Conservation (phyloP, 92 coral and sea anemone genomes). For the Diadumene lineata region DNA sequence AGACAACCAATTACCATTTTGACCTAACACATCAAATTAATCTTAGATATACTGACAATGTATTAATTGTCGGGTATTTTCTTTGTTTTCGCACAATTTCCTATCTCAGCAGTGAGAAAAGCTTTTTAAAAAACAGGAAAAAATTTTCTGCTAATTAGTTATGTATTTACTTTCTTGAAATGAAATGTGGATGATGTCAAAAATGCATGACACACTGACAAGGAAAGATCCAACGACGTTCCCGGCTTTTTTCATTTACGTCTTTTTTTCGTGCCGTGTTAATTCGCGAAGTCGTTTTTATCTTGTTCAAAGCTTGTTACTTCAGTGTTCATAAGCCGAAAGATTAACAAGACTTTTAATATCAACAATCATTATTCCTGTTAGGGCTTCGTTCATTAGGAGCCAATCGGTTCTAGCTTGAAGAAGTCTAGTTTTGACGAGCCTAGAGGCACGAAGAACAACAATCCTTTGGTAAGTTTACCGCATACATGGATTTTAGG, state of each 20-base stretch:
- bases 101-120: neutral
- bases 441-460: no score
- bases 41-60: conserved; percentile 5
- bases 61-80: neutral
- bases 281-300: no score
- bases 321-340: neutral
- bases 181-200: conserved; percentile 5
- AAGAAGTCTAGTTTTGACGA: neutral
- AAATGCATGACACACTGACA: neutral
- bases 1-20: conserved; percentile 2
- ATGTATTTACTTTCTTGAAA: neutral
- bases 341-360: neutral
- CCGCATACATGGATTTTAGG: no score
- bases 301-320: neutral
- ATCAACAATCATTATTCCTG: neutral
- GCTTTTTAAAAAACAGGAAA: conserved; percentile 11
- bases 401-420: neutral
- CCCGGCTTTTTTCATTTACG: no score
- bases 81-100: conserved; percentile 5
- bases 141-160: conserved; percentile 4
- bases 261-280: no score
- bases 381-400: neutral
- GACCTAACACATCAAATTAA: neutral
- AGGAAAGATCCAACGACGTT: no score
- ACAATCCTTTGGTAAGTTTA: no score